Base-by-base conservation (phyloP, 2,888 invertebrate species). In the Venusia cambrica region DNA sequence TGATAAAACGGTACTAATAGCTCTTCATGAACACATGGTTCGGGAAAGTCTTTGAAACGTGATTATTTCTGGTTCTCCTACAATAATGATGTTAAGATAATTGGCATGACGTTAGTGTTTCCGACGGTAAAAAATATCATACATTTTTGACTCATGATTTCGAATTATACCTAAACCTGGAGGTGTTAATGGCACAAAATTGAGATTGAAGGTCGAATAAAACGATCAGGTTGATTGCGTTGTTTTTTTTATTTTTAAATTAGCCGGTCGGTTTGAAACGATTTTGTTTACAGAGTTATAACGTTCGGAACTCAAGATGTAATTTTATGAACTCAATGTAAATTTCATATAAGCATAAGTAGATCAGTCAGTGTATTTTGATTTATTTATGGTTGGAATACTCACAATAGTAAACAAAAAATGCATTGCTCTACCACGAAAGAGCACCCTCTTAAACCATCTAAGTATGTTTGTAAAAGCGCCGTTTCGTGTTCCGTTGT, bases 121-220 rank as follows among this genome's bases (percentile, higher is more conserved):
- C 22, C 22, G 10, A 8, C 7, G 4, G 20, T 33, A 26, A 26
- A 38, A 38, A 30, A 26, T 25, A 21, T 12, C 10, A 4, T 33
- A 21, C 18, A 24, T 29, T 30, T 34, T 26, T 15, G 13, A 6
- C 19, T 24, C 5, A 30, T 19, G 13, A 24, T 34, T 29, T 30
- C 4, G 30, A 34, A 30, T 37, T 26, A 39, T 20, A 25, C 30
- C 18, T 39, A 34, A 24, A 15, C n/a, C 6, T 15, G 7, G 12
- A 33, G 22, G 39, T 39, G 30, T 34, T 26, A 30, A 30, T 37
- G 26, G 17, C 21, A 37, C 37, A 5, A 21, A 37, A 37, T 37
- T 31, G 26, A 37, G 26, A 37, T 37, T 29, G 17, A 13, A 36
- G 35, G 28, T 28, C 11, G n/a, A 13, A 24, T 26, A 26, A 16